Conservation (phyloP, 2,888 invertebrate species). For the Scaptomyza flava region DNA sequence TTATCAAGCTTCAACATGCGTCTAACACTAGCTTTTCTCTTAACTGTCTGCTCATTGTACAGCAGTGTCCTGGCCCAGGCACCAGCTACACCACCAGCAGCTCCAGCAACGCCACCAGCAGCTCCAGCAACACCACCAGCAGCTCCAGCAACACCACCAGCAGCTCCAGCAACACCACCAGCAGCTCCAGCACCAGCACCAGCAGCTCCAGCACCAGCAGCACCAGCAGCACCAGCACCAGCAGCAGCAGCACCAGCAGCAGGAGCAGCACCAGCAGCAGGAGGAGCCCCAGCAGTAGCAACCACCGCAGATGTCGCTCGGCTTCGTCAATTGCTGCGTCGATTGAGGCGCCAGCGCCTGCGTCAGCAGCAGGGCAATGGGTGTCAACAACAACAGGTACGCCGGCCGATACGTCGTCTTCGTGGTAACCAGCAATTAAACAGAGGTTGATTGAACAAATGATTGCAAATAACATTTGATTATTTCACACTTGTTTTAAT, state of each 20-base stretch:
- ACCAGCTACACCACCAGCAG: not conserved
- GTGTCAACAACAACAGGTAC: too few species aligned
- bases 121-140: too few species aligned
- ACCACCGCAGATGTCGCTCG: too few species aligned
- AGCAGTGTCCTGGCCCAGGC: conserved; percentile 5
- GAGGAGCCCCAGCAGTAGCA: not conserved
- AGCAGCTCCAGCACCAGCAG: conserved; percentile 2
- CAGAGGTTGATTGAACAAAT: conserved; percentile 2
- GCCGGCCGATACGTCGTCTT: not conserved
- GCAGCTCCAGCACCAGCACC: not conserved
- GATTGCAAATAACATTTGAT: not conserved
- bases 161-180: too few species aligned
- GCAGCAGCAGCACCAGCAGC: conserved; percentile 10
- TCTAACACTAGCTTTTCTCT: not conserved
- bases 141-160: too few species aligned
- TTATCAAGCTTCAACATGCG: conserved; percentile 13
- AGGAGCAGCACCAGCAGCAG: not conserved
- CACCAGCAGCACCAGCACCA: not conserved
- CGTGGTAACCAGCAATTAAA: conserved; percentile 1
- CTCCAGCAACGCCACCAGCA: not conserved
- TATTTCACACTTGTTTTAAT: not conserved
- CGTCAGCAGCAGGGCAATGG: not conserved
- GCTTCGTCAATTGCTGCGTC: not conserved
- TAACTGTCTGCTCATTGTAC: not conserved
- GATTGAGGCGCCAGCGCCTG: not conserved